A percentile compares a stretch with the other conserved stretches of the same genome.
Conservation (phyloP, 2,888 invertebrate genomes). For the Mechanitis messenoides region DNA sequence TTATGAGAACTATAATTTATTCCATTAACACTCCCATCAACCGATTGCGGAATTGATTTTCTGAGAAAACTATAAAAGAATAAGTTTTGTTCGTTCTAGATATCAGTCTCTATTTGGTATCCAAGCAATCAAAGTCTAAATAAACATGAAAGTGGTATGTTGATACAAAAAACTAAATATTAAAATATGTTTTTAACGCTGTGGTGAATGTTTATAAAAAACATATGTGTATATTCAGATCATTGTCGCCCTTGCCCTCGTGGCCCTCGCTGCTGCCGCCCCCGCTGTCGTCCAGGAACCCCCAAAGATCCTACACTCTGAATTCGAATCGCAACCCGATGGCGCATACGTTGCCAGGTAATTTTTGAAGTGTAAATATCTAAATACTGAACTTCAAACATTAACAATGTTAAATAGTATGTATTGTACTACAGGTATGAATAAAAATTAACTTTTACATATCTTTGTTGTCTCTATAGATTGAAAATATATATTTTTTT, state of each 20-base stretch:
- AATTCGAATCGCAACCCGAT: slow-evolving; percentile 44
- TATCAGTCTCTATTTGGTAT: slow-evolving; percentile 64
- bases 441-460: too few species aligned
- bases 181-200: slow-evolving; percentile 1
- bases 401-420: too few species aligned
- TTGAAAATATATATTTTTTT: too few species aligned
- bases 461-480: too few species aligned
- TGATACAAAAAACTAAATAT: not conserved
- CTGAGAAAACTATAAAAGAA: slow-evolving; percentile 68
- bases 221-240: slow-evolving; percentile 33
- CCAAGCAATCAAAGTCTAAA: slow-evolving; percentile 44
- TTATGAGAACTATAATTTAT: too few species aligned
- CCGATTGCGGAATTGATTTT: too few species aligned
- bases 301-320: slow-evolving; percentile 43
- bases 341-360: slow-evolving; percentile 50
- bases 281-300: slow-evolving; percentile 35
- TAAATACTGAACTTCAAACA: not conserved
- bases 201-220: too few species aligned
- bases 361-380: slow-evolving; percentile 20
- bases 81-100: slow-evolving; percentile 41
- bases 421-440: too few species aligned
- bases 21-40: too few species aligned
- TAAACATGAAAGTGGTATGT: slow-evolving; percentile 67
- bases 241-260: slow-evolving; percentile 52
- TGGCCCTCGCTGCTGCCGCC: slow-evolving; percentile 49